Base-by-base conservation (phyloP, 2,888 invertebrate species). In the Pristionchus japonicus region DNA sequence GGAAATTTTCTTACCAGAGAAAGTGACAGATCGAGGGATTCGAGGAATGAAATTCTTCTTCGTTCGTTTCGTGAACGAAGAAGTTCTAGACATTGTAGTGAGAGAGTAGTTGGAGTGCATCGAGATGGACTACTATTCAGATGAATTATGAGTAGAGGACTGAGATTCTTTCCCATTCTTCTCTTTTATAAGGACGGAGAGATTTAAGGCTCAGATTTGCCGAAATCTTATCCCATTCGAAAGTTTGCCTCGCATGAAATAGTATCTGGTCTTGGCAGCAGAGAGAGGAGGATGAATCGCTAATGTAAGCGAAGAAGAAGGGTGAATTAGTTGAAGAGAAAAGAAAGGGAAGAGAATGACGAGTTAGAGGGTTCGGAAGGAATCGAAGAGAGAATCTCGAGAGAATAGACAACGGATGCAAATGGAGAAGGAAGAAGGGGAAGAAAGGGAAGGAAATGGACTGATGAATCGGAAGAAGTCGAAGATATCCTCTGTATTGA, bases 401-500 rank as follows among this genome's bases (percentile, higher is more conserved):
- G 74, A 85, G 86, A 86, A 52, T 86, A 49, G 47, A 47, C 37
- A 47, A 86, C 85, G 47, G 40, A 86, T 49, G 74, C 67, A 86
- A 49, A 74, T 49, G 67, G 47, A 49, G 86, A 49, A 15, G 61
- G 86, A 52, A 86, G 67, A 86, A 47, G 47, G n/a, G n/a, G n/a
- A n/a, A n/a, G n/a, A n/a, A 43, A 37, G 31, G 86, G 23, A 34
- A 86, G 86, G 61, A 86, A 70, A 74, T 74, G 74, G 86, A 86
- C 40, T 47, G 52, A 85, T 64, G 43, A 67, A n/a, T 47, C 43
- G 64, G 49, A 85, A 67, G 43, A n/a, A n/a, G 49, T 43, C 20
- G 34, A 85, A 85, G 85, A 85, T 64, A 85, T 43, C 43, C 40
- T 61, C 61, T 27, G 27, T 52, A 57, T 47, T 64, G 85, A 85